Base-by-base conservation (phyloP, 2,888 invertebrate species). In the Allophyes oxyacanthae region DNA sequence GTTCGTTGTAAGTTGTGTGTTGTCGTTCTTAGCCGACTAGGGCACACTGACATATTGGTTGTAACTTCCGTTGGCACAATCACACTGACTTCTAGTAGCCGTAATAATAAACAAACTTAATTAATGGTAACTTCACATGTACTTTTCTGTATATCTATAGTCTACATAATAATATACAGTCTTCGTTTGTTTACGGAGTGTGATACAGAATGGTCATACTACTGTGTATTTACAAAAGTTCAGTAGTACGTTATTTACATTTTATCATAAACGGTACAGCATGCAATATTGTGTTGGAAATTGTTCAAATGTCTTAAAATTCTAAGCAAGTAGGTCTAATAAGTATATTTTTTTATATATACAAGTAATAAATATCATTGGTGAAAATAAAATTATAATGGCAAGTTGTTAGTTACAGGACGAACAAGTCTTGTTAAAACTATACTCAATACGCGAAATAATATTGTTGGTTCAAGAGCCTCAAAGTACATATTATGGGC, bases 281-380 rank as follows among this genome's bases (percentile, higher is more conserved):
- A 84, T 86, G 88, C 83, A 82, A 75, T 71, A 78, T 69, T 72
- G 53, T 65, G 70, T 85, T 84, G 85, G 84, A 85, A 85, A 82
- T 72, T 79, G 80, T 74, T 79, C 77, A 79, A 76, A 83, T 72
- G 58, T 78, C 86, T 85, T 88, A 86, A 80, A 80, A 75, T 80
- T 82, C 85, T 88, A 88, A 81, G 76, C 75, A 82, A 77, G 74
- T 83, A 82, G 78, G 72, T 83, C 79, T 83, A 81, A 80, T 81
- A 82, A 78, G 75, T 82, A 80, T n/a, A 69, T 64, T 82, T 86
- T 83, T 82, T 77, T 84, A 88, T 86, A 89, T 89, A 89, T 90
- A 89, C 88, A 89, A 79, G 83, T 85, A 87, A 92, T 91, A 92
- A 92, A 93, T 92, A 92, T 88, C 88, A 88, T 90, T 92, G 90